Base-by-base conservation (phyloP, 2,888 invertebrate species). In the Rapana venosa region DNA sequence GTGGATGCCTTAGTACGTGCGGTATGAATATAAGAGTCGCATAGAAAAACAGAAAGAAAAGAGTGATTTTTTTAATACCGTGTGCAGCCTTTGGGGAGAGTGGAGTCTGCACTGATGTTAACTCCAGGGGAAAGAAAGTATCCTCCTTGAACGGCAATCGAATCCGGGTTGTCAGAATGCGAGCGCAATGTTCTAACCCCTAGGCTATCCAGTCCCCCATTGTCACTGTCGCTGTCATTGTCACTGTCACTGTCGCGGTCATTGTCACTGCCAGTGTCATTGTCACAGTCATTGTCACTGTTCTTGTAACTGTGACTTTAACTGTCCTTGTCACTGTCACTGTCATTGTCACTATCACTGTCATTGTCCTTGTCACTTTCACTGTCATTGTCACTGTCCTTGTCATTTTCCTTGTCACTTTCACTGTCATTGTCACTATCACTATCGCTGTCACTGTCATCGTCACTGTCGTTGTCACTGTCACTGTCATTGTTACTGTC, bases 401-500 rank as follows among this genome's bases (percentile, higher is more conserved):
- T 32, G 32, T 79, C 79, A 32, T 32, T 79, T 5, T 79, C 79
- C 5, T 17, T 61, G 61, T 61, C 61, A 61, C 61, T 61, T 11
- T 79, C 79, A 32, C 32, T 79, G 26, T 79, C 32, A 32, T 32
- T 32, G 26, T 79, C 79, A 32, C 79, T 79, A 11, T 79, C n/a
- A 26, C 79, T 79, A 11, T 79, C 79, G 13, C n/a, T 32, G 30
- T 79, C 20, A 11, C 79, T 79, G 32, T 79, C 79, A 26, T 32
- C 32, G 32, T 79, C 79, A 79, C 32, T 79, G 79, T 79, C 79
- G 32, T 32, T 32, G 79, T 85, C 30, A 22, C n/a, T 85, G n/a
- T 85, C 47, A 47, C 30, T 79, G 79, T 85, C 58, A 47, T 32
- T 83, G 83, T 83, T 32, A 22, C 47, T 83, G 83, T 83, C 47